Base-by-base conservation (phyloP, 2,888 invertebrate genomes). In the Ochropleura plecta region DNA sequence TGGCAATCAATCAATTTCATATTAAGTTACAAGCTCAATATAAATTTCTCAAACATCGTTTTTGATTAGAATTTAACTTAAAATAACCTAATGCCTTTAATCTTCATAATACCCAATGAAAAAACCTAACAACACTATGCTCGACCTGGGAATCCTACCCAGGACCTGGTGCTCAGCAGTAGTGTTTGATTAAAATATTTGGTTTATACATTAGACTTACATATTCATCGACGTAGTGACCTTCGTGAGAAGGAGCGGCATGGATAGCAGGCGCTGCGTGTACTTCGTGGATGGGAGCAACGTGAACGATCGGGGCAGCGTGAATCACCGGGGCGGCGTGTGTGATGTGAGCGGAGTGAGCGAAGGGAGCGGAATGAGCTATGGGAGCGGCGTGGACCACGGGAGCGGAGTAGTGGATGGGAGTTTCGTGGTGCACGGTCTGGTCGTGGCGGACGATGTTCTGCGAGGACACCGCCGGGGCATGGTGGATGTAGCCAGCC, bases 381-480 rank as follows among this genome's bases (percentile, higher is more conserved):
- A 81, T 75, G 1, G 91, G 89, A 5, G 88, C 88, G 18, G 90
- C 85, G 30, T 92, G 91, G 42, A 86, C 79, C 0, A 76, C 81
- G 7, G 88, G 89, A 20, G 90, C 86, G 10, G 92, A 84, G 87
- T 95, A 95, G 87, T 94, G 94, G 12, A 92, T 87, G 0, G 94
- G 93, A 0, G 91, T 91, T 82, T 94, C 94, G 71, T 95, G 94
- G 81, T 94, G 94, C 60, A 92, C 88, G 73, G 88, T 89, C 87
- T 93, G 94, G 84, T 95, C 96, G 84, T 94, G 95, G 74, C 90
- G 96, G 71, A 95, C 92, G 76, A 96, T 94, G 89, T 95, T 95
- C 84, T 97, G 97, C 8, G 96, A 94, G 0, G 96, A 95, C 4
- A 97, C 93, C 6, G 97, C 96, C 5, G 96, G 96, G 0, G 94